Conservation (phyloP, 2,888 invertebrate species). For the Dexiosoma caninum region DNA sequence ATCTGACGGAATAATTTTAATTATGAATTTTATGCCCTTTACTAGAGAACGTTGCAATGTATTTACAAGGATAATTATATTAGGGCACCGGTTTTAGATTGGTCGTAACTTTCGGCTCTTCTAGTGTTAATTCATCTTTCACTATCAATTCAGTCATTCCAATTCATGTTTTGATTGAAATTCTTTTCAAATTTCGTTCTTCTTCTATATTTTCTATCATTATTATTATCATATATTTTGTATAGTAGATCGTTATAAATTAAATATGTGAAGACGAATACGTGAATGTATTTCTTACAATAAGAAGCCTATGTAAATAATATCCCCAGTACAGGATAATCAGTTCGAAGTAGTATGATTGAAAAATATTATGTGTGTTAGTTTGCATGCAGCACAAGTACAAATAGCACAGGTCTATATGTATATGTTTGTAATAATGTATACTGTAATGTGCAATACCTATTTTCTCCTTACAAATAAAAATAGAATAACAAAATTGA, state of each 20-base stretch:
- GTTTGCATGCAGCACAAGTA: not conserved
- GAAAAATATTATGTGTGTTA: not conserved
- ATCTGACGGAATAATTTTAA: too few relatives aligned
- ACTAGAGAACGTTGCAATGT: too few relatives aligned
- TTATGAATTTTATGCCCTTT: too few relatives aligned
- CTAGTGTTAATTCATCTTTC: conserved; percentile 35
- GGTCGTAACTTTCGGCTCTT: too few relatives aligned
- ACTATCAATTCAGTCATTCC: not conserved
- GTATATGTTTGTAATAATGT: not conserved
- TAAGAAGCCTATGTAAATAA: conserved; percentile 50
- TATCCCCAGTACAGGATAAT: conserved; percentile 21
- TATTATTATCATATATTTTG: not conserved
- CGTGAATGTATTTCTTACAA: conserved; percentile 47
- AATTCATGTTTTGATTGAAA: not conserved
- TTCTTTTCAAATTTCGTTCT: conserved; percentile 3
- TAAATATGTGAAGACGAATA: conserved; percentile 38
- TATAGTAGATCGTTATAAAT: conserved; percentile 32
- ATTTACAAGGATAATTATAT: too few relatives aligned
- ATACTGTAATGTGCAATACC: not conserved
- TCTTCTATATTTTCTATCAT: not conserved
- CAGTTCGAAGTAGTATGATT: not conserved
- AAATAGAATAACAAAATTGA: not conserved
- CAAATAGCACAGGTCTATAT: not conserved
- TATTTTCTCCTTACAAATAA: conserved; percentile 4
- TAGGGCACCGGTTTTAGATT: too few relatives aligned